A percentile compares a stretch with the other conserved stretches of the same genome.
Evolutionary conservation across 2,113 vertebrate species (phyloP).

Genomic region (Anoura caudifer): DNA sequence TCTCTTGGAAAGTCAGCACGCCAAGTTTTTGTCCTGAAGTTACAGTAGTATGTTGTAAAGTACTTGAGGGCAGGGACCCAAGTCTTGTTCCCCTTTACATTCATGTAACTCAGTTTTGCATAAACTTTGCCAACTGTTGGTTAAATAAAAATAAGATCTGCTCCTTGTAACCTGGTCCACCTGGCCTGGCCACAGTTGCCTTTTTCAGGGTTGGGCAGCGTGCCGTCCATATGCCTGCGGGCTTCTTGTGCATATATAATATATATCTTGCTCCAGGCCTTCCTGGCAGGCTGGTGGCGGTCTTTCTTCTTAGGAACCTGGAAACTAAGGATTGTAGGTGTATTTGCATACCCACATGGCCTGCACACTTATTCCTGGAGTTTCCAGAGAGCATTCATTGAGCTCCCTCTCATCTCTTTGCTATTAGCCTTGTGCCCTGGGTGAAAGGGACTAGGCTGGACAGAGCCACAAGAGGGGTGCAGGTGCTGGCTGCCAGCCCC

Average conservation of each 20-base stretch:
- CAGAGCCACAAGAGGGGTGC: neutral
- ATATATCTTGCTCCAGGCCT: neutral
- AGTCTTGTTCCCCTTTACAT: neutral
- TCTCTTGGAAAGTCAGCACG: neutral
- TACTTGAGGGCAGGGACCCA: neutral
- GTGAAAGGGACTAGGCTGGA: neutral
- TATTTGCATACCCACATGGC: neutral
- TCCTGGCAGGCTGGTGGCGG: neutral
- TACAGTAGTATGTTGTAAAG: too few relatives aligned
- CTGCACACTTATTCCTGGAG: neutral
- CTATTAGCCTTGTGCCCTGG: neutral
- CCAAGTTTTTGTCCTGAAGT: neutral
- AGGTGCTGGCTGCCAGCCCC: neutral
- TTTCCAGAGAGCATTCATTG: neutral
- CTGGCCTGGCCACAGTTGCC: neutral
- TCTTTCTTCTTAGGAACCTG: neutral
- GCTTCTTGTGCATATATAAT: fast-evolving
- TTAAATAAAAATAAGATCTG: neutral
- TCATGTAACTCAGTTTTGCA: neutral
- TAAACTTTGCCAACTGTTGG: neutral
- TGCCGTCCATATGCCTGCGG: fast-evolving
- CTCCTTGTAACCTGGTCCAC: neutral
- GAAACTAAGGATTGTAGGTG: neutral
- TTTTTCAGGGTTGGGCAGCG: neutral
- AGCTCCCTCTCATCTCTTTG: neutral